A percentile compares a stretch with the other conserved stretches of the same genome.
Evolutionary conservation across 2,113 vertebrate species (phyloP).

Genomic region (Cricetomys ansorgei): DNA sequence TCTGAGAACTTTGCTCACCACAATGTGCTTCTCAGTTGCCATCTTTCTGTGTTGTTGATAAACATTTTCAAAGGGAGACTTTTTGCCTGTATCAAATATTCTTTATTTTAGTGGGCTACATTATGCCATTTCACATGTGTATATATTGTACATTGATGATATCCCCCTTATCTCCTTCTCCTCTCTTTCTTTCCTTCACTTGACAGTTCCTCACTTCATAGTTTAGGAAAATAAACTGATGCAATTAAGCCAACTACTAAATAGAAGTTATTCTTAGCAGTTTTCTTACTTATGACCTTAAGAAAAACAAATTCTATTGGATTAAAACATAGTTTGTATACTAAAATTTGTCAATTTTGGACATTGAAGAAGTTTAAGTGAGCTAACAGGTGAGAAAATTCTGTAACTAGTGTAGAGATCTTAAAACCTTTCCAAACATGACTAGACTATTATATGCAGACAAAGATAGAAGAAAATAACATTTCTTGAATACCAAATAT

Average conservation of each 20-base stretch:
- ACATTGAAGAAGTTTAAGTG: neutral
- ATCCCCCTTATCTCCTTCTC: too few relatives aligned
- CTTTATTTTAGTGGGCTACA: neutral
- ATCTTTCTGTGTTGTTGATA: neutral
- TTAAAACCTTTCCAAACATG: constrained; percentile 20
- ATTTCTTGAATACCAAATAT: neutral
- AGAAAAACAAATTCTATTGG: neutral
- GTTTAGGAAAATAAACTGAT: neutral
- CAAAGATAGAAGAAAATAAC: neutral
- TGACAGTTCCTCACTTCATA: neutral
- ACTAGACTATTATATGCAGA: neutral
- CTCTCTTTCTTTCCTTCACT: too few relatives aligned
- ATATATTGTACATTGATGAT: neutral
- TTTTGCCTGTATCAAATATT: neutral
- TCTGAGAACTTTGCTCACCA: neutral
- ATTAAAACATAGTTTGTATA: neutral
- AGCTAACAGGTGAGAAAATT: neutral
- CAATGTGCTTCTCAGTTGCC: neutral
- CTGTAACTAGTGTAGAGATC: constrained; percentile 39
- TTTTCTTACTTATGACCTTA: neutral
- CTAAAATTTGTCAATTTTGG: neutral
- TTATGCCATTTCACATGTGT: neutral
- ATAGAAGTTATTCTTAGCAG: neutral
- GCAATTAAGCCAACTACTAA: neutral
- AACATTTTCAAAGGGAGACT: neutral